Evolutionary conservation across 2,113 vertebrate species (phyloP).

Genomic region (Chloroceryle aenea): DNA sequence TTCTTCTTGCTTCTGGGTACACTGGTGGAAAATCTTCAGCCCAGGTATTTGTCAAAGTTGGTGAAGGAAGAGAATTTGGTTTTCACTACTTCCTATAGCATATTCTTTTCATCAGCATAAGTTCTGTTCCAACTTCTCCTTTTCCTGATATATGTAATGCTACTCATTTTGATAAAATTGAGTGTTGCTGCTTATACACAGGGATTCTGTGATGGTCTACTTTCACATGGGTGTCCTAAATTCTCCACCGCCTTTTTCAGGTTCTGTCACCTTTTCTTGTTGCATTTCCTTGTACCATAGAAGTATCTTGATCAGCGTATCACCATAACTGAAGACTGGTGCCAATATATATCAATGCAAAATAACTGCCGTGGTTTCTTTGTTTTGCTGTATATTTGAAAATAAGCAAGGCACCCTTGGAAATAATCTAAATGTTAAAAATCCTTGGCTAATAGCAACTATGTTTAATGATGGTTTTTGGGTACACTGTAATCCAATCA

Average conservation of each 20-base stretch:
- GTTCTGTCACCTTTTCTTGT: neutral
- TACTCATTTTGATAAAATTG: neutral
- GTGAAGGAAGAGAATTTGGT: neutral
- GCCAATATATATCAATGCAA: accelerated
- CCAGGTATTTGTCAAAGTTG: neutral
- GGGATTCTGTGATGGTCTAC: neutral
- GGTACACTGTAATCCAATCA: neutral
- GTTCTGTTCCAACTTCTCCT: neutral
- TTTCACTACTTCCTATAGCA: neutral
- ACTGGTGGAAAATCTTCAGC: neutral
- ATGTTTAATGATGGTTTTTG: neutral
- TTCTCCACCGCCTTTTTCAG: neutral
- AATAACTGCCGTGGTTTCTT: neutral
- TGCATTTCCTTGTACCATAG: neutral
- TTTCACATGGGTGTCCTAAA: neutral
- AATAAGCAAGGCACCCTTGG: neutral
- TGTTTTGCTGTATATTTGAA: neutral
- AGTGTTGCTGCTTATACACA: accelerated
- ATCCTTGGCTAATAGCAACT: neutral
- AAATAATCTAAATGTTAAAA: neutral
- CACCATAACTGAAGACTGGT: neutral
- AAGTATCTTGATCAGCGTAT: neutral
- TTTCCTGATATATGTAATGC: accelerated
- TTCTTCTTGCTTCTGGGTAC: neutral
- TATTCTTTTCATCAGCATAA: neutral